phyloP scores from a whole-genome alignment of 2,888 invertebrate genomes.

The Paralinhomoeus sp. region DNA sequence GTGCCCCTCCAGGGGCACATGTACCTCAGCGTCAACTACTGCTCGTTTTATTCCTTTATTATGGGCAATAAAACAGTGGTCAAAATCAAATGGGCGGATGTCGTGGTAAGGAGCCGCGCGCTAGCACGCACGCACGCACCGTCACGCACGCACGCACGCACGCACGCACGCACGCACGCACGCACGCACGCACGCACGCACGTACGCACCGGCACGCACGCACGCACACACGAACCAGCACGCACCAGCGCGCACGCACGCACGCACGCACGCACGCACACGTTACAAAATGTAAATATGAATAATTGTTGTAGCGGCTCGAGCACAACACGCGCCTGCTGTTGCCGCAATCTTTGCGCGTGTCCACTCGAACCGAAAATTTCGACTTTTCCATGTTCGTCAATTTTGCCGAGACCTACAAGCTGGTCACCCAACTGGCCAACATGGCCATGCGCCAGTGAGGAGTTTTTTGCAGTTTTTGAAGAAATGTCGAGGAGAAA shows the following conservation, averaged over 20 bases:
- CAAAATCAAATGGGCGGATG: constrained; percentile 68
- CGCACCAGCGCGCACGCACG: too few species aligned
- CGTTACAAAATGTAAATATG: too few species aligned
- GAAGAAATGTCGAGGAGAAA: background rate
- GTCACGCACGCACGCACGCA: too few species aligned
- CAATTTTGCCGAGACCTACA: constrained; percentile 63
- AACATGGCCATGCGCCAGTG: constrained; percentile 76
- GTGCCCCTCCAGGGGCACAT: constrained; percentile 88
- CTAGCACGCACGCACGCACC: too few species aligned
- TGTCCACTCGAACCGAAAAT: constrained; percentile 15
- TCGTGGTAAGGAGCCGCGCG: constrained; percentile 37
- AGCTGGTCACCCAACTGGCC: constrained; percentile 74
- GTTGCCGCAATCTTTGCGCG: constrained; percentile 16
- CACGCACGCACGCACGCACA: too few species aligned
- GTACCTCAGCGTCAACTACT: constrained; percentile 80
- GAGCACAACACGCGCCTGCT: constrained; percentile 17
- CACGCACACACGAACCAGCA: too few species aligned
- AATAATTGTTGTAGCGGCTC: constrained; percentile 14
- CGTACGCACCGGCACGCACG: too few species aligned
- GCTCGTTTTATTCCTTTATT: constrained; percentile 84
- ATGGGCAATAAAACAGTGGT: constrained; percentile 69
- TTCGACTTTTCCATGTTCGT: constrained; percentile 70
- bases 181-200: too few species aligned
- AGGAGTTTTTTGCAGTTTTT: constrained; percentile 4
- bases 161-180: too few species aligned